A percentile compares a stretch with the other conserved stretches of the same genome.
These are phyloP conservation scores for Bathybates hornii DNA, from an alignment of 2,113 vertebrate genomes.

Conservation along the genomic window DNA sequence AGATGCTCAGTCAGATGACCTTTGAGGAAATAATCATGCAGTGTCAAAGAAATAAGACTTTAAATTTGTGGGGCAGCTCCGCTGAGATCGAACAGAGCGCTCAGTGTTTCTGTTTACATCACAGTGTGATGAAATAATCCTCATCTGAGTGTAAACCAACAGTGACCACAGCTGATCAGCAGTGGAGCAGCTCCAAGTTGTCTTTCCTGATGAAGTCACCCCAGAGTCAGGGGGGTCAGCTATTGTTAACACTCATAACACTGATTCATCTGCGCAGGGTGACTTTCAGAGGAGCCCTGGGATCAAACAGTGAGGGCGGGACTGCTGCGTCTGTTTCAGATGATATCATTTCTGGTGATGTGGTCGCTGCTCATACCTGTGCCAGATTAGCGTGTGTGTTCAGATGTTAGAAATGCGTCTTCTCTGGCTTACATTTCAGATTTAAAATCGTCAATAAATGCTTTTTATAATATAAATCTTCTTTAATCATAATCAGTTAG, in stretches of 20 bases:
- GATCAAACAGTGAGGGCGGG: background rate
- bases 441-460: rapidly evolving
- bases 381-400: background rate
- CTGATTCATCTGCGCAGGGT: background rate
- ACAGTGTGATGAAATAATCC: background rate
- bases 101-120: background rate
- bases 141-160: background rate
- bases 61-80: background rate
- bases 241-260: background rate
- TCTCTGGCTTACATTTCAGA: background rate
- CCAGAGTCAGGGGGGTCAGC: background rate
- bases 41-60: background rate
- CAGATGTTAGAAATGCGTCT: background rate
- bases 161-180: background rate
- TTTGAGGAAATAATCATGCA: background rate
- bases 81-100: background rate
- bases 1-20: background rate
- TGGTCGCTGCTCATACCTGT: background rate
- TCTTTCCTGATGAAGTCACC: background rate
- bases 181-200: background rate
- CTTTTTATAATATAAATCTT: background rate
- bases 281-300: background rate
- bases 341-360: background rate
- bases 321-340: background rate
- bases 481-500: background rate